Evolutionary conservation across 2,888 invertebrate species (phyloP), one percentile per base, ranked within the genome.

Genomic region (Polymixis lichenea): DNA sequence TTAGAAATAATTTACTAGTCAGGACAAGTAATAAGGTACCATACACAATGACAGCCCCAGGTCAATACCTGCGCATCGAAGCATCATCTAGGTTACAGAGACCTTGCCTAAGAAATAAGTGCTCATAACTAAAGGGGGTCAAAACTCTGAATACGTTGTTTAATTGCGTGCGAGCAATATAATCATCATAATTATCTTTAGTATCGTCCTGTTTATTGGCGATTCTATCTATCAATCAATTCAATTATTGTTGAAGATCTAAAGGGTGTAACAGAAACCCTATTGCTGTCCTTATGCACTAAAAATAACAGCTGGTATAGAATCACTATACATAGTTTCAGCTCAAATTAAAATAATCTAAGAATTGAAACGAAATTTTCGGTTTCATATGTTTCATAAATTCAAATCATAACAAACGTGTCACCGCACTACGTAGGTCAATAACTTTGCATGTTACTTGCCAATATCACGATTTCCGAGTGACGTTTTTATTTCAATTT

Each of bases 21-120:
- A 65, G 69, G 55, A 60, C 75, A 73, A 56, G 60, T 53, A 75
- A 49, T 67, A 65, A 64, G 32, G n/a, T 53, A 51, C 53, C 62
- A 72, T 65, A 58, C 60, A 70, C 77, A 83, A 84, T 84, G 72
- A 81, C 51, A 61, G 58, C 19, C 22, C 25, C 51, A 74, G 83
- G 83, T 87, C 84, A 82, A 84, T 79, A 75, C 25, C 65, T 87
- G 77, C 69, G 43, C 84, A 86, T 80, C 80, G 72, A 66, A 67
- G 56, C 38, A 28, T 4, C 15, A 83, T 64, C 75, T 88, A 70
- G 88, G 86, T 79, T 75, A 71, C 66, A 9, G 51, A 51, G 38
- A 56, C 75, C 88, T 81, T 77, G 88, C 28, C 9, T 72, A 61
- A 56, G 75, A 60, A 70, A 85, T 75, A 85, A 82, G 61, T 72